Conservation (phyloP, 1,140 invertebrate species). For the Thaumetopoea pityocampa region DNA sequence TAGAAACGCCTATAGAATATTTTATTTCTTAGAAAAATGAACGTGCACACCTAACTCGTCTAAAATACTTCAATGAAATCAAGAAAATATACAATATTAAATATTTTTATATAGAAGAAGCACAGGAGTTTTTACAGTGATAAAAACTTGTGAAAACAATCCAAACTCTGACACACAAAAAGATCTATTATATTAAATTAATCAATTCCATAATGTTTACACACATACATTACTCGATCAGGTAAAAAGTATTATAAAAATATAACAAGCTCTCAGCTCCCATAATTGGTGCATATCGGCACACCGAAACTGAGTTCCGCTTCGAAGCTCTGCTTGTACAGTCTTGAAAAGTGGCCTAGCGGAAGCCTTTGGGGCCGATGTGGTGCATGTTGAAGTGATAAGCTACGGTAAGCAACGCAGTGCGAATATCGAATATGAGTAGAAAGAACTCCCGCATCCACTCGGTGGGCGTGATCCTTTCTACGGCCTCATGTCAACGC, state of each 20-base stretch:
- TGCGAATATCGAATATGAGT: slow-evolving; percentile 59
- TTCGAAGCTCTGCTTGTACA: slow-evolving; percentile 12
- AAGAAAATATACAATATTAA: slow-evolving; percentile 2
- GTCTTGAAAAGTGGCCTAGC: slow-evolving; percentile 24
- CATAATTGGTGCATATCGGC: slow-evolving; percentile 13
- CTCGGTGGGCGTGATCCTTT: slow-evolving; percentile 42
- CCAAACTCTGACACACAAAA: slow-evolving; percentile 8
- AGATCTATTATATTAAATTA: slow-evolving; percentile 2
- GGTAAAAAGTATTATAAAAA: slow-evolving; percentile 20
- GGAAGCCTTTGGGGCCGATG: slow-evolving; percentile 43
- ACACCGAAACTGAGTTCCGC: slow-evolving; percentile 16
- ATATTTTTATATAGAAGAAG: neutral
- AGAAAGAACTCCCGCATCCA: slow-evolving; percentile 56
- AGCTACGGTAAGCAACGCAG: slow-evolving; percentile 48
- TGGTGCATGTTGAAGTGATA: slow-evolving; percentile 71
- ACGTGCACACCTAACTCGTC: too few relatives aligned
- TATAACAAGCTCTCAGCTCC: slow-evolving; percentile 19
- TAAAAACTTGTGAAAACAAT: slow-evolving; percentile 10
- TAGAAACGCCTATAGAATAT: too few relatives aligned
- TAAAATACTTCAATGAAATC: slow-evolving; percentile 2
- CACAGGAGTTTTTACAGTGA: neutral
- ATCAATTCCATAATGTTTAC: slow-evolving; percentile 15
- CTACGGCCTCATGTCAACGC: slow-evolving; percentile 68
- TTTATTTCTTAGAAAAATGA: too few relatives aligned
- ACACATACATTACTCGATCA: slow-evolving; percentile 9